Conservation (phyloP, 2,797 vertebrate species). For the Sebastes goodei region DNA sequence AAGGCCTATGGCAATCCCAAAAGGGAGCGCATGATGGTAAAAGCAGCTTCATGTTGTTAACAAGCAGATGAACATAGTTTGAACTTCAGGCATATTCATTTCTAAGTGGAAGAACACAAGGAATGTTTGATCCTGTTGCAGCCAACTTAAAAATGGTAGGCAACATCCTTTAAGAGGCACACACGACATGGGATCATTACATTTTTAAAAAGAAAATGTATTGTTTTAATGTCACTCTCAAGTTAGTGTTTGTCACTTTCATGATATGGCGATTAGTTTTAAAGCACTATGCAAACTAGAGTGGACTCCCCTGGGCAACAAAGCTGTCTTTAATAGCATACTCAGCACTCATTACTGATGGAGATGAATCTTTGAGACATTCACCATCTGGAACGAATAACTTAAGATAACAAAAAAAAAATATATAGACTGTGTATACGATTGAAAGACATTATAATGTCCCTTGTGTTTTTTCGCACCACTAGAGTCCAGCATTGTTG, state of each 20-base stretch:
- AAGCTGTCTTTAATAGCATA: slow-evolving; percentile 53
- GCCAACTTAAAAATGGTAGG: background rate
- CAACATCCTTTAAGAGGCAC: background rate
- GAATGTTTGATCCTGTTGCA: background rate
- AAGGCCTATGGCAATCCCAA: background rate
- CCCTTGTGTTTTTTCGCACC: background rate
- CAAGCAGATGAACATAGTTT: background rate
- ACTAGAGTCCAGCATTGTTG: background rate
- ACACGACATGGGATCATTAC: background rate
- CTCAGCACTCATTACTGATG: slow-evolving; percentile 56
- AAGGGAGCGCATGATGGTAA: background rate
- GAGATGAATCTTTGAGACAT: slow-evolving; percentile 44
- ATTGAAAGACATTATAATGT: background rate
- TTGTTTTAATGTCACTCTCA: slow-evolving; percentile 10
- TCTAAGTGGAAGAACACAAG: background rate
- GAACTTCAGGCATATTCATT: background rate
- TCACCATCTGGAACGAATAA: slow-evolving; percentile 62
- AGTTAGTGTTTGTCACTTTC: slow-evolving; percentile 13
- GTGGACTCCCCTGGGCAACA: slow-evolving; percentile 38
- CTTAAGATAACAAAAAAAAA: background rate
- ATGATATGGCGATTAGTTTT: slow-evolving; percentile 31
- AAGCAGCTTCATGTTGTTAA: background rate
- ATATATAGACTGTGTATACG: background rate
- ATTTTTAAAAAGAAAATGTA: background rate
- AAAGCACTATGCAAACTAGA: slow-evolving; percentile 28